phyloP scores from a whole-genome alignment of 2,113 vertebrate genomes.

The Pitta sordida region DNA sequence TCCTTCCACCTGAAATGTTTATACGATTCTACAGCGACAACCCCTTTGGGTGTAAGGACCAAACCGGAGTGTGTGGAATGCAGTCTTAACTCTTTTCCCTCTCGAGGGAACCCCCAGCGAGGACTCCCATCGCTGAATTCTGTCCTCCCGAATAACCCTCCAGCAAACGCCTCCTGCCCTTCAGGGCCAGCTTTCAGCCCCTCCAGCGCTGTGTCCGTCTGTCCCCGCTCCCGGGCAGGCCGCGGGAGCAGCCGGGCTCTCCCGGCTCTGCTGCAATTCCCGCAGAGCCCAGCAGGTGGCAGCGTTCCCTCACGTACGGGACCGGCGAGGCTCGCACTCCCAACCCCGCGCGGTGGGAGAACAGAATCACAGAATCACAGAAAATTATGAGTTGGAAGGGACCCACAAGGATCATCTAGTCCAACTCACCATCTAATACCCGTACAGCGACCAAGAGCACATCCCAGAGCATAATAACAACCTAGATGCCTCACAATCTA shows the following conservation, averaged over 20 bases:
- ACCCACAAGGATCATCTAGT: no score
- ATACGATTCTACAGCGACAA: background rate
- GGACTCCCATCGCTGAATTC: no score
- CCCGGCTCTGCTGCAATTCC: background rate
- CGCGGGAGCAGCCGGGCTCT: background rate
- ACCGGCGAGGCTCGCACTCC: no score
- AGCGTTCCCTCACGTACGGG: background rate
- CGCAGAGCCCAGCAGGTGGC: background rate
- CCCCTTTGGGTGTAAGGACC: background rate
- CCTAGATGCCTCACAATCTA: no score
- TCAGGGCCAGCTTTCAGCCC: background rate
- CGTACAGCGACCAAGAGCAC: no score
- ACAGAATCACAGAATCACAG: no score
- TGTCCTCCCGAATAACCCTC: background rate
- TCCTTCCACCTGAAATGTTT: background rate
- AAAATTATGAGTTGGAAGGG: no score
- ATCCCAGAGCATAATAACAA: no score
- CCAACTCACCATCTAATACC: no score
- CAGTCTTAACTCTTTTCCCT: fast-evolving
- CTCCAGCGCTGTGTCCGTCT: fast-evolving
- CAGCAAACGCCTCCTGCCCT: fast-evolving
- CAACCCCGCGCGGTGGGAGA: no score
- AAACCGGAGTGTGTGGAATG: fast-evolving
- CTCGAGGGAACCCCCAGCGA: background rate
- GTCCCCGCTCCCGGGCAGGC: no score